These are phyloP conservation scores for Chymomyza amoena DNA, from an alignment of 2,888 invertebrate genomes.

Conservation along the genomic window DNA sequence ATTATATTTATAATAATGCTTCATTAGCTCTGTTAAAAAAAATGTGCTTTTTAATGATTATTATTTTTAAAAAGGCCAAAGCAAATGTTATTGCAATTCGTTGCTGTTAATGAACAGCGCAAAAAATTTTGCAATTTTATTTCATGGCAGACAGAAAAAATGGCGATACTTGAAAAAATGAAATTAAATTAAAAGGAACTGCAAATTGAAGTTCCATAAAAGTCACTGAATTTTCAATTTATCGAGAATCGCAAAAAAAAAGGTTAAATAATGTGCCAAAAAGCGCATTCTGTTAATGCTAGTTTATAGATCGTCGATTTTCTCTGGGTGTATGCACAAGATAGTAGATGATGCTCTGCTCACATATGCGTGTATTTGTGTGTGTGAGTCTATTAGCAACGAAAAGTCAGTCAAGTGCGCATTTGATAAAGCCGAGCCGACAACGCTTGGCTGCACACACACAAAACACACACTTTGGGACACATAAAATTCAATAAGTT, in stretches of 20 bases:
- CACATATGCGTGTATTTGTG: neutral
- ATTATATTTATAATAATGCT: no score
- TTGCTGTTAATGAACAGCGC: no score
- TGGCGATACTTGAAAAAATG: no score
- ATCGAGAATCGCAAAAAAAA: neutral
- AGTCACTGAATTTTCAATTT: no score
- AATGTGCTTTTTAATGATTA: no score
- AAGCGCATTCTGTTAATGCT: neutral
- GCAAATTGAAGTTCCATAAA: no score
- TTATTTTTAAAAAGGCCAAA: no score
- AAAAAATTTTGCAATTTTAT: no score
- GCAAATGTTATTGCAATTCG: no score
- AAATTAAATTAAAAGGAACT: no score
- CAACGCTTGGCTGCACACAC: neutral
- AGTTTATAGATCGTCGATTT: neutral
- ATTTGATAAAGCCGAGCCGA: slow-evolving; percentile 13
- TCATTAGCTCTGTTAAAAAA: no score
- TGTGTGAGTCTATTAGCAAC: neutral
- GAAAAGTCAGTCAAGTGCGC: slow-evolving; percentile 19
- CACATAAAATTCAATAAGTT: neutral
- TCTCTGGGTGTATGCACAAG: neutral
- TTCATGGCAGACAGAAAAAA: no score
- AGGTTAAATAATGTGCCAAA: neutral
- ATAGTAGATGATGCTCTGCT: neutral
- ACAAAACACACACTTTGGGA: neutral